Base-by-base conservation (phyloP, 2,888 invertebrate genomes). In the Drosophila maculinotata region DNA sequence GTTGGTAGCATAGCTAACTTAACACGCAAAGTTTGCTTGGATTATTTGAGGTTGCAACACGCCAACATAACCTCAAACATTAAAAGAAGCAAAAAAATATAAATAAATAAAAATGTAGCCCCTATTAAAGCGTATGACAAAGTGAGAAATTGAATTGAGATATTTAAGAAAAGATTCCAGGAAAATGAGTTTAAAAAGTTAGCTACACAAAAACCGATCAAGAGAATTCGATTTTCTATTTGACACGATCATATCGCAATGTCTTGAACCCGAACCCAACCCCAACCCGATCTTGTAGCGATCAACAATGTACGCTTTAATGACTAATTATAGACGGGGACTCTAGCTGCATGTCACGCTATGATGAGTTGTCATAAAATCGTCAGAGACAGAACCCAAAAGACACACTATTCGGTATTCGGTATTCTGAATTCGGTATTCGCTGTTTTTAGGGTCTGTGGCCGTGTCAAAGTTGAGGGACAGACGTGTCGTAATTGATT, bases 301-400 rank as follows among this genome's bases (percentile, higher is more conserved):
- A 71, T 76, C 83, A 71, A 74, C 85, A 76, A 85, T 89, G 88
- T 83, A 87, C 83, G 89, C 85, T 89, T 89, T 86, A 89, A 89
- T 87, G 87, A 72, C 88, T 88, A 89, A 89, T 89, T 89, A 89
- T 89, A 76, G 87, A 83, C 74, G 85, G 81, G 74, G 45, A 30
- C 52, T 52, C 56, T 48, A 15, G 60, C 41, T 75, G 76, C 75
- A 75, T 78, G 86, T 87, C 89, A 87, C 81, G 84, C 86, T 78
- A 79, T 88, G 84, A 88, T 88, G 88, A 88, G 86, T 76, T 89
- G 88, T 87, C 88, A 89, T 88, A 89, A 89, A 89, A 82, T 84
- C 74, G 79, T 82, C 86, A 88, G 65, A 35, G 42, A 42, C 25
- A 12, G 7, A 10, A 9, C 33, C 49, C 35, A 39, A 44, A 44